Base-by-base conservation (phyloP, 1,140 invertebrate genomes). In the Cyclargus thomasi region DNA sequence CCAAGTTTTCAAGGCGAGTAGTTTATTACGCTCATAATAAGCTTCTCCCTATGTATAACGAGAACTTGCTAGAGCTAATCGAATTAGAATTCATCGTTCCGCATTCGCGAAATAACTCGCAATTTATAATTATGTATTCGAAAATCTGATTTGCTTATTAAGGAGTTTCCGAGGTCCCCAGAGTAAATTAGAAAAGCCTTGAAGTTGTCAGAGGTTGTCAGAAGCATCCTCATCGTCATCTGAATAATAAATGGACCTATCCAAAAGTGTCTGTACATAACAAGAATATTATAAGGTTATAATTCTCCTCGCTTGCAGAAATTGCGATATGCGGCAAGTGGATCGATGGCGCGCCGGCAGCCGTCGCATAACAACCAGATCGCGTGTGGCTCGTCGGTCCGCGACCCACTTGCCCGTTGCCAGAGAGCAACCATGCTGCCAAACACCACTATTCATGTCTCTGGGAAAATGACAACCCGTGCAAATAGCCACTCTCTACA, bases 291-390 rank as follows among this genome's bases (percentile, higher is more conserved):
- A 7, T 8, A 8, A 29, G 8, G 8, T 29, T 7, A 29, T 29
- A 29, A 29, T 29, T 29, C 0, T 29, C 29, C 29, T 1, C 29
- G 29, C 29, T 47, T 47, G 39, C 6, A 47, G 14, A 47, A 47
- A 47, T 47, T 23, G 53, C 64, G 10, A 53, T 14, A 35, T 23
- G 68, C 39, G 17, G 55, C 59, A 47, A 47, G 7, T 47, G 23
- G 66, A 62, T 70, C 69, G 63, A 67, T 55, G 53, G 64, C 64
- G 63, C 22, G 55, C 29, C 47, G 36, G 65, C 63, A 53, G 70
- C 29, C 63, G 67, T 64, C 70, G 70, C 70, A 71, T 72, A 72
- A 72, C 70, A 67, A 69, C 67, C 67, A 64, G 53, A 21, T 72
- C 65, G 70, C 70, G 70, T 72, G 70, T 21, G 29, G 39, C 39